A percentile compares a stretch with the other conserved stretches of the same genome.
These are phyloP conservation scores for Ceuthmochares aereus DNA, from an alignment of 2,113 vertebrate genomes.

Conservation along the genomic window DNA sequence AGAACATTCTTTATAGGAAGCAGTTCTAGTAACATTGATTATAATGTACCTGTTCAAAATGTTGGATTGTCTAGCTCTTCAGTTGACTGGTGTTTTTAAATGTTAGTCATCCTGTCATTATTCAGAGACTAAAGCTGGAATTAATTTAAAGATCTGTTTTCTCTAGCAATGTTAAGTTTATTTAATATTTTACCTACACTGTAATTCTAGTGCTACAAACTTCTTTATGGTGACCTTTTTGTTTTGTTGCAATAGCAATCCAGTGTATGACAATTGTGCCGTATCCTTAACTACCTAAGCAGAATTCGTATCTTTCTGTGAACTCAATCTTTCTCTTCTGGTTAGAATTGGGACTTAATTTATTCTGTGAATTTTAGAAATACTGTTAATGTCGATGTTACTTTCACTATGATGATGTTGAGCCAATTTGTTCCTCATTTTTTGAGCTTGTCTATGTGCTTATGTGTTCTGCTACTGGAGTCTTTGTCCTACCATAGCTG, in stretches of 20 bases:
- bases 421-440: neutral
- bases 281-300: neutral
- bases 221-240: neutral
- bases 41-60: neutral
- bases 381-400: neutral
- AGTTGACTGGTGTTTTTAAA: neutral
- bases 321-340: neutral
- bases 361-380: neutral
- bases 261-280: neutral
- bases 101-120: slow-evolving; percentile 6
- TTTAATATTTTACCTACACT: neutral
- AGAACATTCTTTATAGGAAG: neutral
- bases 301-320: neutral
- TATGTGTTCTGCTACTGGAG: neutral
- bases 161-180: slow-evolving; percentile 17
- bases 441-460: neutral
- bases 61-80: neutral
- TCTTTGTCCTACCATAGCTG: neutral
- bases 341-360: neutral
- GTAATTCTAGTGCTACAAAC: neutral
- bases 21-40: neutral
- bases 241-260: neutral
- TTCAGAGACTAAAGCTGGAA: neutral
- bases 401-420: neutral
- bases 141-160: slow-evolving; percentile 38